Conservation (phyloP, 2,888 invertebrate genomes). For the Gymnosoma rotundatum region DNA sequence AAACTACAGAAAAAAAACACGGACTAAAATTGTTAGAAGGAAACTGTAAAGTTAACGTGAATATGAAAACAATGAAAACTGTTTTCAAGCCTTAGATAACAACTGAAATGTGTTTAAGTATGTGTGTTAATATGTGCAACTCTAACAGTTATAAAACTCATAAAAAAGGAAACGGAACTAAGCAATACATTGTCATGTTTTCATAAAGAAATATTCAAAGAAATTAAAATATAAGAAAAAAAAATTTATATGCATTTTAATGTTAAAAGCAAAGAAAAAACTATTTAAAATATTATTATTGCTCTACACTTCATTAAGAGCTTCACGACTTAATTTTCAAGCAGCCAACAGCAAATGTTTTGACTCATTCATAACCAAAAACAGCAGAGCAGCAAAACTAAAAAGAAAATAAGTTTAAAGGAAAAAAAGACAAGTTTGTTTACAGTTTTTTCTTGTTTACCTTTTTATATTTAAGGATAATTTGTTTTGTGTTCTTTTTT, state of each 20-base stretch:
- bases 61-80: constrained; percentile 68
- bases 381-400: constrained; percentile 2
- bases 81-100: constrained; percentile 54
- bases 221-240: constrained; percentile 40
- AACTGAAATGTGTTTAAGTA: not conserved
- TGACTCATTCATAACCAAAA: constrained; percentile 46
- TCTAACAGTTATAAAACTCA: constrained; percentile 52
- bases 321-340: constrained; percentile 43
- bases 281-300: constrained; percentile 9
- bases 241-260: constrained; percentile 33
- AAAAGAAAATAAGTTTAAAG: constrained; percentile 23
- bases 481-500: not conserved
- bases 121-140: not conserved
- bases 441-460: constrained; percentile 59
- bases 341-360: constrained; percentile 44
- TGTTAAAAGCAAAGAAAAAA: constrained; percentile 15
- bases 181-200: constrained; percentile 67
- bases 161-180: constrained; percentile 68
- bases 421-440: constrained; percentile 45
- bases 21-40: constrained; percentile 56
- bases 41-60: constrained; percentile 64
- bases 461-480: constrained; percentile 47
- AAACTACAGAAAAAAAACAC: not conserved
- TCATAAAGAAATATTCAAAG: constrained; percentile 17
- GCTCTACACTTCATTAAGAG: constrained; percentile 55